A percentile compares a stretch with the other conserved stretches of the same genome.
Evolutionary conservation across 2,888 invertebrate genomes (phyloP).

Genomic region (Meliscaeva auricollis): DNA sequence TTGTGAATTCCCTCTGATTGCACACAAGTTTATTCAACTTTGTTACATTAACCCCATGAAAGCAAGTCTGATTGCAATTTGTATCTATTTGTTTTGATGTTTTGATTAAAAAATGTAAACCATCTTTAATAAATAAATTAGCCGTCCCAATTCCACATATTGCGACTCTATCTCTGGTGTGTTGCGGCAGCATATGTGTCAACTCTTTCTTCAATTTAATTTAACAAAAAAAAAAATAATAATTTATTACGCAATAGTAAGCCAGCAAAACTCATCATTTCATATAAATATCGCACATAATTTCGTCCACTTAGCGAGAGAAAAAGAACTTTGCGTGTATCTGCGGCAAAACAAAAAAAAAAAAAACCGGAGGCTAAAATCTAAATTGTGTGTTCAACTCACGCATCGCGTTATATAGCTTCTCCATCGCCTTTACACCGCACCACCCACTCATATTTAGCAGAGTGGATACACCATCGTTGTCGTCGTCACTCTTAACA

Average conservation of each 20-base stretch:
- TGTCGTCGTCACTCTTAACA: constrained; percentile 28
- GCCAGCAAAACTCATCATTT: constrained; percentile 52
- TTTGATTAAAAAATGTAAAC: constrained; percentile 71
- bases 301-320: constrained; percentile 68
- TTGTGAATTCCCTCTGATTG: neutral
- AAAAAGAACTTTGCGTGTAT: constrained; percentile 44
- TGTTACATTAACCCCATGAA: constrained; percentile 51
- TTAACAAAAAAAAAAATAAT: constrained; percentile 26
- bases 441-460: constrained; percentile 47
- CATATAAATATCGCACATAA: constrained; percentile 46
- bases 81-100: constrained; percentile 65
- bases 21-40: constrained; percentile 35
- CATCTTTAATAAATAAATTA: constrained; percentile 73
- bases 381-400: constrained; percentile 51
- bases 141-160: constrained; percentile 64
- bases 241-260: constrained; percentile 64
- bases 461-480: constrained; percentile 34
- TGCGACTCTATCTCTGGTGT: neutral
- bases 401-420: constrained; percentile 55
- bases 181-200: constrained; percentile 53
- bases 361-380: constrained; percentile 41
- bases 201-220: constrained; percentile 73
- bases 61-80: neutral
- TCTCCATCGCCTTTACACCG: constrained; percentile 12
- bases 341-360: constrained; percentile 5